Evolutionary conservation across 2,797 vertebrate genomes (phyloP).

Genomic region (Rhinogobio ventralis): DNA sequence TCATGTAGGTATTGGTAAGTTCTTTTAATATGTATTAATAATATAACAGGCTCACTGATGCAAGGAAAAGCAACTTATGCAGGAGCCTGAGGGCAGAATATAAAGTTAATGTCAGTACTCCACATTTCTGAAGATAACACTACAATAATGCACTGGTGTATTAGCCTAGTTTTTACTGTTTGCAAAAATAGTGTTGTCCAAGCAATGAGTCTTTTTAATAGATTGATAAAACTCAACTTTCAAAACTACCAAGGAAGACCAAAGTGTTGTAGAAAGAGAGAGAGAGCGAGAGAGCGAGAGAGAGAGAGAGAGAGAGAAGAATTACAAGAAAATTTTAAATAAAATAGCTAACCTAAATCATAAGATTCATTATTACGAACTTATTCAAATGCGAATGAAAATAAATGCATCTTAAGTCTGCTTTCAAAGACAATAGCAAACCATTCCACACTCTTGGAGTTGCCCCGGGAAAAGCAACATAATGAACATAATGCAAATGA

Average conservation of each 20-base stretch:
- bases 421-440: not conserved
- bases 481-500: not conserved
- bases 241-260: no score
- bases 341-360: not conserved
- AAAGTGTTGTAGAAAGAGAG: not conserved
- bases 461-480: not conserved
- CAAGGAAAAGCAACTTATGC: constrained; percentile 21
- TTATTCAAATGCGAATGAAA: not conserved
- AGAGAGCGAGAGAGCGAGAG: not conserved
- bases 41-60: constrained; percentile 18
- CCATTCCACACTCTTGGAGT: not conserved
- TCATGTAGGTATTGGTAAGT: constrained; percentile 35
- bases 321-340: not conserved
- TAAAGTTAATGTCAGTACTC: not conserved
- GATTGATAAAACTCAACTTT: not conserved
- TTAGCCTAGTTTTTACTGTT: constrained; percentile 22
- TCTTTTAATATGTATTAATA: constrained; percentile 25
- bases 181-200: not conserved
- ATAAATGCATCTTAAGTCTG: not conserved
- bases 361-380: not conserved
- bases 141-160: constrained; percentile 13
- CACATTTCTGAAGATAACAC: constrained; percentile 2
- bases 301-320: not conserved
- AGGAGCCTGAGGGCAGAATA: constrained; percentile 20
- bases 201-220: not conserved